Conservation (phyloP, 2,888 invertebrate species). For the Thecocarcelia acutangulata region DNA sequence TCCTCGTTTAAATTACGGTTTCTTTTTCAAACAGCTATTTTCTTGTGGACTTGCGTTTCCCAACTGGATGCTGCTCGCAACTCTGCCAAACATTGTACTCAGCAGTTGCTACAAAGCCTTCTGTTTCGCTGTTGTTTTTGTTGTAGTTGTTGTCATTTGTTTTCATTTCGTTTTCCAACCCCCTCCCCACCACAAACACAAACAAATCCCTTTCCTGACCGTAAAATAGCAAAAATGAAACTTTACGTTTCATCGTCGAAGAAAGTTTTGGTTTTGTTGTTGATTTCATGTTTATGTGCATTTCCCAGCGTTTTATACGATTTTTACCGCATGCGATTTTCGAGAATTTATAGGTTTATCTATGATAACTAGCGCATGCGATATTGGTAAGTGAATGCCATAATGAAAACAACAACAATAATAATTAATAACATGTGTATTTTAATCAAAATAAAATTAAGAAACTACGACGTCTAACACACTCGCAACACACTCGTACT, state of each 20-base stretch:
- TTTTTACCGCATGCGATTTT: slow-evolving; percentile 59
- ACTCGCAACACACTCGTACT: background rate
- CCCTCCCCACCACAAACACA: slow-evolving; percentile 35
- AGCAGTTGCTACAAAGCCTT: slow-evolving; percentile 47
- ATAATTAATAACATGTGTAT: slow-evolving; percentile 49
- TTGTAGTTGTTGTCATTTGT: slow-evolving; percentile 31
- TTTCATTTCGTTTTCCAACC: slow-evolving; percentile 37
- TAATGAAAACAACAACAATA: slow-evolving; percentile 17
- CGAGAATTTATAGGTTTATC: slow-evolving; percentile 65
- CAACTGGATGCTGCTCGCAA: slow-evolving; percentile 79
- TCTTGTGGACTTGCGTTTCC: slow-evolving; percentile 75
- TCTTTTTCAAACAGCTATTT: slow-evolving; percentile 57
- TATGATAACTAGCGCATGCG: slow-evolving; percentile 69
- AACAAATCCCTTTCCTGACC: slow-evolving; percentile 37
- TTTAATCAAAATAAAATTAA: slow-evolving; percentile 49
- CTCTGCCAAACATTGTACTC: slow-evolving; percentile 68
- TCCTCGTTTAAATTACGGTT: slow-evolving; percentile 52
- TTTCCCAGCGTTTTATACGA: slow-evolving; percentile 35
- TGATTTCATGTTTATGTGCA: slow-evolving; percentile 12
- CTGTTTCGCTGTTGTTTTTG: slow-evolving; percentile 6
- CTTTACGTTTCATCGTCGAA: slow-evolving; percentile 57
- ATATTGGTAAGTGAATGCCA: slow-evolving; percentile 41
- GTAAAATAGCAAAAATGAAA: slow-evolving; percentile 28
- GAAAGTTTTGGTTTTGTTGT: slow-evolving; percentile 30
- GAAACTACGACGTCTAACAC: slow-evolving; percentile 15